A percentile compares a stretch with the other conserved stretches of the same genome.
Conservation (phyloP, 2,113 vertebrate species). For the Gambusia affinis region DNA sequence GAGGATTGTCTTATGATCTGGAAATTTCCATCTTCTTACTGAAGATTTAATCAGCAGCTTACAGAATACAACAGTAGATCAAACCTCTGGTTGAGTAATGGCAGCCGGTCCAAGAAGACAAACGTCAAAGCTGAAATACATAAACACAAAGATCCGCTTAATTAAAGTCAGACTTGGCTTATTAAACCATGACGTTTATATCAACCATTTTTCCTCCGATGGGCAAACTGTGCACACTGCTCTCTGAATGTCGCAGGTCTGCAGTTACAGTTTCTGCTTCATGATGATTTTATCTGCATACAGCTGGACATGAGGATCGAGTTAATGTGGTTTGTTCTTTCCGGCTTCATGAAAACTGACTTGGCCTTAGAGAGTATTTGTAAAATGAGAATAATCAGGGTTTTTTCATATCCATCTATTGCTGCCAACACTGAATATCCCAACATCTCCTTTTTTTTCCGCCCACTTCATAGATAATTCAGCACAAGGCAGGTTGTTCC, state of each 20-base stretch:
- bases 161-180: no score
- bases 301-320: neutral
- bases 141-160: neutral
- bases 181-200: neutral
- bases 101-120: slow-evolving; percentile 4
- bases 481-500: slow-evolving; percentile 43
- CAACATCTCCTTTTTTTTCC: neutral
- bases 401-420: neutral
- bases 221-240: no score
- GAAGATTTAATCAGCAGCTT: slow-evolving; percentile 22
- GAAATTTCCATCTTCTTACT: slow-evolving; percentile 12
- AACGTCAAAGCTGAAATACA: slow-evolving; percentile 17
- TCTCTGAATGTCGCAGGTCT: no score
- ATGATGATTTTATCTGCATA: slow-evolving; percentile 2
- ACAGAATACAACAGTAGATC: slow-evolving; percentile 24
- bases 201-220: neutral
- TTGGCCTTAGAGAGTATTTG: slow-evolving; percentile 5
- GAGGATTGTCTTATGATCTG: neutral
- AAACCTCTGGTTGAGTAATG: slow-evolving; percentile 11
- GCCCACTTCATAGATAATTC: neutral
- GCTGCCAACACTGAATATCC: neutral
- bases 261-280: neutral
- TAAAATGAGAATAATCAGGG: neutral
- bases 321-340: neutral
- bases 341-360: slow-evolving; percentile 4